A percentile compares a stretch with the other conserved stretches of the same genome.
Evolutionary conservation across 2,888 invertebrate species (phyloP).

Genomic region (Clitarchus hookeri): DNA sequence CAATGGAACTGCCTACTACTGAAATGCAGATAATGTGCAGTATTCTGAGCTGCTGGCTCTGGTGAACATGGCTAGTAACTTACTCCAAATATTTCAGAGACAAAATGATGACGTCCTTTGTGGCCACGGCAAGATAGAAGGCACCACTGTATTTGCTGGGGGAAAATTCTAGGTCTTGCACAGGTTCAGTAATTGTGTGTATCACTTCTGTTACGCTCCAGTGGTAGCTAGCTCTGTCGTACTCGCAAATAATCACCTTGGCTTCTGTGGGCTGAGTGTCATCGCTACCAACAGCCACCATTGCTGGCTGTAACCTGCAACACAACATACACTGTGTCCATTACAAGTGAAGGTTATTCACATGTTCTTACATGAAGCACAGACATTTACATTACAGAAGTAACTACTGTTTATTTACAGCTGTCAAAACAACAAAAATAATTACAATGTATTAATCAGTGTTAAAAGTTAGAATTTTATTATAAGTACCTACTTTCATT

Average conservation of each 20-base stretch:
- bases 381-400: too few relatives aligned
- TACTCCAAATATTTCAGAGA: not conserved
- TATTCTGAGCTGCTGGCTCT: too few relatives aligned
- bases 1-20: too few relatives aligned
- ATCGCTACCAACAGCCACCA: not conserved
- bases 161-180: not conserved
- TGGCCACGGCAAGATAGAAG: not conserved
- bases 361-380: too few relatives aligned
- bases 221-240: not conserved
- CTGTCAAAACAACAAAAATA: too few relatives aligned
- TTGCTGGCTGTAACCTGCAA: not conserved
- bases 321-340: too few relatives aligned
- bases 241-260: conserved; percentile 5
- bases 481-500: too few relatives aligned
- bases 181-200: not conserved
- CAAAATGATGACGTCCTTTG: not conserved
- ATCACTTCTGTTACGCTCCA: not conserved
- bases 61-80: not conserved
- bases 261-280: not conserved
- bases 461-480: too few relatives aligned
- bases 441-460: too few relatives aligned
- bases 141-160: not conserved
- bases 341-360: too few relatives aligned
- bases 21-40: too few relatives aligned
- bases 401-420: too few relatives aligned